Base-by-base conservation (phyloP, 2,797 vertebrate genomes). In the Manis javanica region DNA sequence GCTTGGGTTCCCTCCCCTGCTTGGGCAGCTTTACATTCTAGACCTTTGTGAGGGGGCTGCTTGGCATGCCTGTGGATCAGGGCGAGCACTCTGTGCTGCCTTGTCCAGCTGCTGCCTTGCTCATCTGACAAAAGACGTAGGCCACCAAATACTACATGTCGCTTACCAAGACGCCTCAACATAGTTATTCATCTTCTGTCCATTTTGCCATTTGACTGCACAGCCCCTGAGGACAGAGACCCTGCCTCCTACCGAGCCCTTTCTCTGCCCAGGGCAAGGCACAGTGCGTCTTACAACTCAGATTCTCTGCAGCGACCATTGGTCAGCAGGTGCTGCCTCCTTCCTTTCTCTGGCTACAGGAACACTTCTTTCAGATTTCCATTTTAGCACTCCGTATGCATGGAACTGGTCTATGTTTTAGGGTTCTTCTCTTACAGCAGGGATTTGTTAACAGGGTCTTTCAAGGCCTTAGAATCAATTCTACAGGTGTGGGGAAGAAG, bases 391-490 rank as follows among this genome's bases (percentile, higher is more conserved):
- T 94, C 71, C 39, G 3, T 23, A 13, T 64, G 8, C 61, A 19
- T 31, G 49, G 37, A 71, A 37, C 37, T 42, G 24, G 24, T 39
- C 1, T 29, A 2, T 85, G 63, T 72, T 72, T 81, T 86, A 69
- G 72, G 72, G 55, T 1, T n/a, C 19, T 49, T 66, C 8, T 87
- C 10, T 91, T 68, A 57, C 4, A 61, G 4, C 34, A 59, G 29
- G 23, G 66, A 77, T 91, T 96, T 93, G 2, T 29, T 78, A 69
- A 29, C n/a, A 51, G 16, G 37, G 3, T 49, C 71, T 95, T 91
- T 91, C 34, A 91, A 51, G 63, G 53, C 14, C 23, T 94, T n/a
- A 51, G 8, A 7, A n/a, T 61, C 83, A 7, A n/a, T 61, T 86
- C 74, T 88, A 3, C 6, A 29, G 31, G 16, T 77, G 19, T 66